phyloP scores from a whole-genome alignment of 1,140 invertebrate genomes.

The Drosophila bocki region DNA sequence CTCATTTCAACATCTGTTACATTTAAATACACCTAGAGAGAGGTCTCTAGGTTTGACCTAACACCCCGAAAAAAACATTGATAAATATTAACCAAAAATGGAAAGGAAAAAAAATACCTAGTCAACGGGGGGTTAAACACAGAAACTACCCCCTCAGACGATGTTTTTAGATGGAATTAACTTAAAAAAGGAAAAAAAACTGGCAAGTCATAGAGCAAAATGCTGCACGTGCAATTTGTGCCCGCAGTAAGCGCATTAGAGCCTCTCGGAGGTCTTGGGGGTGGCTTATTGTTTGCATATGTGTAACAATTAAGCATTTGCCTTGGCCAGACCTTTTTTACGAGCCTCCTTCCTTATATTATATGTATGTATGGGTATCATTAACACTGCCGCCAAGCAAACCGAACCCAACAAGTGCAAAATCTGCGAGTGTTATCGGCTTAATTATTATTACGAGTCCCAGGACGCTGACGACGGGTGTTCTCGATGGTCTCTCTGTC shows the following conservation, averaged over 20 bases:
- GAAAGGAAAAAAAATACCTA: conserved; percentile 23
- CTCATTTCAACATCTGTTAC: conserved; percentile 83
- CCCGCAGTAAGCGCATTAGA: conserved; percentile 79
- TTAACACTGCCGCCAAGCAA: conserved; percentile 64
- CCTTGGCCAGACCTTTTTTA: conserved; percentile 76
- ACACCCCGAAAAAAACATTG: conserved; percentile 47
- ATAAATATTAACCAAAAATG: conserved; percentile 50
- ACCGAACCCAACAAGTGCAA: conserved; percentile 71
- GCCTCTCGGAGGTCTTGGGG: conserved; percentile 51
- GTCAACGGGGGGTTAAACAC: conserved; percentile 47
- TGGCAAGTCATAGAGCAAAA: conserved; percentile 59
- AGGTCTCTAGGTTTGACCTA: conserved; percentile 7
- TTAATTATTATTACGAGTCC: conserved; percentile 82
- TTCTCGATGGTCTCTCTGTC: conserved; percentile 40
- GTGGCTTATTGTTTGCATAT: conserved; percentile 78
- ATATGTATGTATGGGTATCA: conserved; percentile 33
- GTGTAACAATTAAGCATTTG: conserved; percentile 82
- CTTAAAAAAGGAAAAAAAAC: conserved; percentile 46
- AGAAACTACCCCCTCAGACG: conserved; percentile 63
- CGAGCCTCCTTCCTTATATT: conserved; percentile 13
- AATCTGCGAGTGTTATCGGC: conserved; percentile 81
- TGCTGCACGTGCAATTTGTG: conserved; percentile 80
- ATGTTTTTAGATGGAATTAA: conserved; percentile 63
- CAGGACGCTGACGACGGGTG: conserved; percentile 65
- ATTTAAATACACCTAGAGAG: conserved; percentile 68